phyloP scores from a whole-genome alignment of 53 echinoderm and acorn worm genomes.

The Mesocentrotus franciscanus region DNA sequence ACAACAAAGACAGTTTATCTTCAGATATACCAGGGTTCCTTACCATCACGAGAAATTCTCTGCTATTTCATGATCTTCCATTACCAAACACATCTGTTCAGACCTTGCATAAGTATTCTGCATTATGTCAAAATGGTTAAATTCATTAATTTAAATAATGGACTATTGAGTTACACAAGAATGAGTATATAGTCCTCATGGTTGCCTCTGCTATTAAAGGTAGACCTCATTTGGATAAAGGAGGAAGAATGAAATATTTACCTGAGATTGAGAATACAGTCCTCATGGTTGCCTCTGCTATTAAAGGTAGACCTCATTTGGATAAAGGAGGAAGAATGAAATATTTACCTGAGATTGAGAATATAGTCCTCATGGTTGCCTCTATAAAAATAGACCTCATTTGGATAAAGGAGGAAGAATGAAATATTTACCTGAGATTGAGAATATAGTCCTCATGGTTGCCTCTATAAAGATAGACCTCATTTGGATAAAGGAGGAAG shows the following conservation, averaged over 20 bases:
- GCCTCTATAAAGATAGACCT: too few relatives aligned
- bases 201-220: conserved; percentile 91
- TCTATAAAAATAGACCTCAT: conserved; percentile 90
- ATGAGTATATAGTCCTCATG: conserved; percentile 98
- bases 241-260: conserved; percentile 9
- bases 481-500: too few relatives aligned
- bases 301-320: conserved; percentile 91
- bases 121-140: too few relatives aligned
- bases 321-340: conserved; percentile 73
- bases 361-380: conserved; percentile 98
- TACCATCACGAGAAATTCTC: too few relatives aligned
- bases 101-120: too few relatives aligned
- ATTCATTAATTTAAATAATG: too few relatives aligned
- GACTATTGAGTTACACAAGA: conserved; percentile 67
- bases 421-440: conserved; percentile 53
- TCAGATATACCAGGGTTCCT: too few relatives aligned
- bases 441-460: conserved; percentile 96
- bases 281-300: conserved; percentile 97
- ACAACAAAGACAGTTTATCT: too few relatives aligned
- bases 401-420: conserved; percentile 80
- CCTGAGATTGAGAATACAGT: conserved; percentile 84
- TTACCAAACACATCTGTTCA: too few relatives aligned
- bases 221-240: conserved; percentile 95
- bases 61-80: too few relatives aligned
- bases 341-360: conserved; percentile 69